Evolutionary conservation across 2,113 vertebrate species (phyloP), one percentile per base, ranked within the genome.

Genomic region (Motacilla tschutschensis): DNA sequence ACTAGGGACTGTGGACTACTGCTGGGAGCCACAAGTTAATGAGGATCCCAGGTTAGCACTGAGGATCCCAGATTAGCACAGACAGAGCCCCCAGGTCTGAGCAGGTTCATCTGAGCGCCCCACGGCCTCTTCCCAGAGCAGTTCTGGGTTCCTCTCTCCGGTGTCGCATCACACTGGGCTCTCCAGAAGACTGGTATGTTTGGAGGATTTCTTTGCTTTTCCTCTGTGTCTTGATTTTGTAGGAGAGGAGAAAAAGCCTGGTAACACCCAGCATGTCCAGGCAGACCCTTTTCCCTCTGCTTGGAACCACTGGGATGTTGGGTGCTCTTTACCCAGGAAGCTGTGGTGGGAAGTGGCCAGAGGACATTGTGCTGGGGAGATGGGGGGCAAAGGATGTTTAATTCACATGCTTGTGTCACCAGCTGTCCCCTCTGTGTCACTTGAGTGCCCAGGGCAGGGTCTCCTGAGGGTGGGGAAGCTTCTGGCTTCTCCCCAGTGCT

Each of bases 51-150:
- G 22, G 18, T 83, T 33, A 46, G 59, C 8, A 12, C 48, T 40
- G 40, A 9, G 31, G 22, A 44, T 15, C 31, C 8, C 29, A 11
- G 3, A 5, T 46, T 11, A 40, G 17, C 41, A 21, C 11, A 59
- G 48, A 12, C 24, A 38, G n/a, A 14, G 28, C 28, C n/a, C 20
- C 3, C 8, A 20, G 36, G 7, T 76, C 51, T 69, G 51, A 25
- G 13, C 35, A 65, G 17, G 8, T 51, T 57, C 1, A 2, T 57
- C 26, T 55, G 47, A 84, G 26, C 21, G 17, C 8, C 26, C 43
- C 14, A 6, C 0, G 2, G 31, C 20, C 12, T 72, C 5, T 1
- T 71, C 22, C 12, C 29, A 55, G 29, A 10, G 35, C 0, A 0
- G 10, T 75, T 66, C 46, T 81, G 58, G 41, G 20, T 16, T 33